Conservation (phyloP, 2,113 vertebrate genomes). For the Notothenia rossii region DNA sequence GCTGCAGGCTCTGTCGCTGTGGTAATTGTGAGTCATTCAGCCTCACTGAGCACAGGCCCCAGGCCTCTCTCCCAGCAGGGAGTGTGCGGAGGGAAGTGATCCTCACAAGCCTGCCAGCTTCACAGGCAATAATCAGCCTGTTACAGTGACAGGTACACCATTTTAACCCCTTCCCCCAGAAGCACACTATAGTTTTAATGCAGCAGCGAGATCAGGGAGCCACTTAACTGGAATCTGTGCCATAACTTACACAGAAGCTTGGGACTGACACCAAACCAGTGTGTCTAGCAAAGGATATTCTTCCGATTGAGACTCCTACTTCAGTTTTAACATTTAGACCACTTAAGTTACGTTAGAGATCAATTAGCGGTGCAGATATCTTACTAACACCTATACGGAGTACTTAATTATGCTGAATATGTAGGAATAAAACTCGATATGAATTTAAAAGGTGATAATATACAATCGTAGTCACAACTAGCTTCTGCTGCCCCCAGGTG, state of each 20-base stretch:
- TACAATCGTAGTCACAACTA: background rate
- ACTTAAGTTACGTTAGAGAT: background rate
- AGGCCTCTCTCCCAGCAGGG: slow-evolving; percentile 70
- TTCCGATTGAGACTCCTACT: slow-evolving; percentile 2
- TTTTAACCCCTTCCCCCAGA: slow-evolving; percentile 57
- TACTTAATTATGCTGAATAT: too few relatives aligned
- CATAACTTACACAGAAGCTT: slow-evolving; percentile 5
- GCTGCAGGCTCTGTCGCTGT: slow-evolving; percentile 65
- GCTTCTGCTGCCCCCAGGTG: background rate
- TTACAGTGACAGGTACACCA: slow-evolving; percentile 79
- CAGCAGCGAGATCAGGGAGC: slow-evolving; percentile 35
- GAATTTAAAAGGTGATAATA: background rate
- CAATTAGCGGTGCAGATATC: background rate
- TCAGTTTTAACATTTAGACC: background rate
- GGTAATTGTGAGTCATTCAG: slow-evolving; percentile 84
- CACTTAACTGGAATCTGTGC: slow-evolving; percentile 48
- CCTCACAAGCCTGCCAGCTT: slow-evolving; percentile 64
- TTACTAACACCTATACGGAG: too few relatives aligned
- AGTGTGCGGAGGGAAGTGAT: slow-evolving; percentile 26
- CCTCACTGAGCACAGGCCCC: slow-evolving; percentile 73
- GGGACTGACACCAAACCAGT: slow-evolving; percentile 24
- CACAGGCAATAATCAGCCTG: slow-evolving; percentile 75
- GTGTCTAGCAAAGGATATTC: slow-evolving; percentile 3
- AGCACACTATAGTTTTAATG: slow-evolving; percentile 19
- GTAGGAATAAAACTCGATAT: background rate